These are phyloP conservation scores for Mesocricetus auratus DNA, from an alignment of 2,113 vertebrate species.

Conservation along the genomic window DNA sequence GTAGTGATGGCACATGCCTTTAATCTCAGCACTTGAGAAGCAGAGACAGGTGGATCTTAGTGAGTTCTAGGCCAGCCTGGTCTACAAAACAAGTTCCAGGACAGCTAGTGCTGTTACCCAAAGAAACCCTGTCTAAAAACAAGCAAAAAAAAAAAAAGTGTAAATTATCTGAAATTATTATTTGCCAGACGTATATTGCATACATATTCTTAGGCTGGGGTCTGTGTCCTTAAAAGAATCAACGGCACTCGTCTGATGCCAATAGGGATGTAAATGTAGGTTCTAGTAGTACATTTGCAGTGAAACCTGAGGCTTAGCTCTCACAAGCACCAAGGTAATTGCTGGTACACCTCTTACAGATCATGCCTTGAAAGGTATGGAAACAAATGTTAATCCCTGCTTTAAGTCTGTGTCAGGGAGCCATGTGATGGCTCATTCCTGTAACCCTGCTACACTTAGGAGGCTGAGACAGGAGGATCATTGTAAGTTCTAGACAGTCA, in stretches of 20 bases:
- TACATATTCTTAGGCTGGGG: slow-evolving; percentile 14
- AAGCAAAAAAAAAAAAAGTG: background rate
- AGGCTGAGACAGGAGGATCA: background rate
- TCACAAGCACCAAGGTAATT: background rate
- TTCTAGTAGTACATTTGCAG: background rate
- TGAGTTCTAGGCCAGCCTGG: background rate
- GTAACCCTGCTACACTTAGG: background rate
- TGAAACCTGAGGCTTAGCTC: slow-evolving; percentile 21
- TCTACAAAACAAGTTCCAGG: background rate
- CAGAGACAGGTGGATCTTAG: background rate
- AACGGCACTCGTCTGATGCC: slow-evolving; percentile 9
- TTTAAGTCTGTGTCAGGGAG: background rate
- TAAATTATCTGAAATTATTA: slow-evolving; percentile 62
- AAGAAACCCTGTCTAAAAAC: background rate
- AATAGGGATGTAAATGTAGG: slow-evolving; percentile 1
- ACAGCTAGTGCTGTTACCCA: background rate
- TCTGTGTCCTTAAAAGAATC: slow-evolving; percentile 43
- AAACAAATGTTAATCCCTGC: slow-evolving; percentile 27
- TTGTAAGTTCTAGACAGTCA: background rate
- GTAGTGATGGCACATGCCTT: background rate
- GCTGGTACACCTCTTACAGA: background rate
- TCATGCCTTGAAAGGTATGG: slow-evolving; percentile 27
- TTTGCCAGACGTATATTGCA: slow-evolving; percentile 31
- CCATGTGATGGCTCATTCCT: background rate
- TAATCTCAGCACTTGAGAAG: background rate